Evolutionary conservation across 1,140 invertebrate genomes (phyloP).

Genomic region (Chironomus striatipennis): DNA sequence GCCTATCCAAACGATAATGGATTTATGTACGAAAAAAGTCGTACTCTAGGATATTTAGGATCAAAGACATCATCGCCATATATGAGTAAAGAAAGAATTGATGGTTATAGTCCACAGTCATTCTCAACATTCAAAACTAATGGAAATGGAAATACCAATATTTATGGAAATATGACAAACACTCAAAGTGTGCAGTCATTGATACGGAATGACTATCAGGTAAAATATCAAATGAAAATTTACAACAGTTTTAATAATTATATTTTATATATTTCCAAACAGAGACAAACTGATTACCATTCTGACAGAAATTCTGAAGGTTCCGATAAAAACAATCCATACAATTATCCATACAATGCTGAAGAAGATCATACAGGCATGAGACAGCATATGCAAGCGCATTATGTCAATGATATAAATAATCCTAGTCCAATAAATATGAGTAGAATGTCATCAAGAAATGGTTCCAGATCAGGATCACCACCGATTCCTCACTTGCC

Average conservation of each 20-base stretch:
- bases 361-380: slow-evolving; percentile 46
- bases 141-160: not conserved
- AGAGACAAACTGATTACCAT: slow-evolving; percentile 45
- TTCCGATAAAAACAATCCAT: slow-evolving; percentile 69
- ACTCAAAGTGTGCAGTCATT: slow-evolving; percentile 43
- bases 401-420: slow-evolving; percentile 45
- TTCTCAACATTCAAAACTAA: not conserved
- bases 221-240: slow-evolving; percentile 38
- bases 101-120: slow-evolving; percentile 36
- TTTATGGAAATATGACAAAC: not conserved
- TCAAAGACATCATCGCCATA: slow-evolving; percentile 37
- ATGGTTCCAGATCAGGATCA: slow-evolving; percentile 36
- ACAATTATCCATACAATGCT: slow-evolving; percentile 64
- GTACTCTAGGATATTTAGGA: slow-evolving; percentile 32
- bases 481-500: slow-evolving; percentile 41
- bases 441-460: slow-evolving; percentile 38
- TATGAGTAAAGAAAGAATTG: slow-evolving; percentile 39
- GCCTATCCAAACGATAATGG: slow-evolving; percentile 36
- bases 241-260: slow-evolving; percentile 45
- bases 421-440: slow-evolving; percentile 42
- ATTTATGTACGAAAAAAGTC: slow-evolving; percentile 39
- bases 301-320: slow-evolving; percentile 56
- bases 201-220: slow-evolving; percentile 49
- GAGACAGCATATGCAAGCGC: slow-evolving; percentile 43
- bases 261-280: slow-evolving; percentile 42